A percentile compares a stretch with the other conserved stretches of the same genome.
phyloP scores from a whole-genome alignment of 2,888 invertebrate genomes.

The Metallyticus violacea region DNA sequence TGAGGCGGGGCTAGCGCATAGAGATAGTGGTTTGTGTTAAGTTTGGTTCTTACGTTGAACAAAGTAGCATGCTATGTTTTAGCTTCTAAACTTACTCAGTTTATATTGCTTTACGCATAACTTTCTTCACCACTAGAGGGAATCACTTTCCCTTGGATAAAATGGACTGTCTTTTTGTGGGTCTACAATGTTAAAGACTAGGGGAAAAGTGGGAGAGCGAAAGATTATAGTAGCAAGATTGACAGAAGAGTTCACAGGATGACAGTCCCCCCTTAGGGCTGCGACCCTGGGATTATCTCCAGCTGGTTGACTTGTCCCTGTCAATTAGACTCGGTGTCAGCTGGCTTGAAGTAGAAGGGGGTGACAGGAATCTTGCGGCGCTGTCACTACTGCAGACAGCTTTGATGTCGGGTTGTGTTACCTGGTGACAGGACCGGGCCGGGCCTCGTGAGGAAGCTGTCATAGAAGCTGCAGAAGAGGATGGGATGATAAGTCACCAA shows the following conservation, averaged over 20 bases:
- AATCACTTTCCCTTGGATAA: background rate
- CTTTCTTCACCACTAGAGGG: no score
- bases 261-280: slow-evolving; percentile 37
- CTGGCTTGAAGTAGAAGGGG: slow-evolving; percentile 9
- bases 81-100: no score
- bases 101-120: no score
- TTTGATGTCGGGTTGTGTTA: slow-evolving; percentile 24
- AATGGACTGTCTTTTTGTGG: background rate
- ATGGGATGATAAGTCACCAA: background rate
- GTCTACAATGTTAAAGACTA: slow-evolving; percentile 11
- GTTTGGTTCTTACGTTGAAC: no score
- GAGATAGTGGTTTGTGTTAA: no score
- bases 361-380: slow-evolving; percentile 26
- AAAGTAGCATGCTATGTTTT: no score
- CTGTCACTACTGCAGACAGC: slow-evolving; percentile 7
- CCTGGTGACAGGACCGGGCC: slow-evolving; percentile 12
- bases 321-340: slow-evolving; percentile 45
- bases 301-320: slow-evolving; percentile 49
- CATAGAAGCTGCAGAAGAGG: background rate
- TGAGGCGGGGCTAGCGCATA: no score
- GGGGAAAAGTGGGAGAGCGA: slow-evolving; percentile 1
- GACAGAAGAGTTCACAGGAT: slow-evolving; percentile 32
- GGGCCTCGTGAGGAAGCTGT: background rate
- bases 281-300: slow-evolving; percentile 45
- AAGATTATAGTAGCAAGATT: slow-evolving; percentile 25